phyloP scores from a whole-genome alignment of 92 coral and sea anemone species.

The Diadumene lineata region DNA sequence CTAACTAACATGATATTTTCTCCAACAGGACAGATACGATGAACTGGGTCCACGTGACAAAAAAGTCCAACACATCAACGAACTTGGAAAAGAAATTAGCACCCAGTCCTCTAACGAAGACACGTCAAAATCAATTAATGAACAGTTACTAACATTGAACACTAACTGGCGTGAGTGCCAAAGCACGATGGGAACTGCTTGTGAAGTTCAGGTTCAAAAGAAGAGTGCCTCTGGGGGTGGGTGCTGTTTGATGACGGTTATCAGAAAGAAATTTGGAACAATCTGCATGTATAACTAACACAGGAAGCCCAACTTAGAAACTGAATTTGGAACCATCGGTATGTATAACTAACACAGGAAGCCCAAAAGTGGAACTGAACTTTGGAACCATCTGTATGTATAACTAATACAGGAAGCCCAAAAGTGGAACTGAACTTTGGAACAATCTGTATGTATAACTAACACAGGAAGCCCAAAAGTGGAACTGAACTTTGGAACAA shows the following conservation, averaged over 20 bases:
- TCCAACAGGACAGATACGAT: constrained; percentile 26
- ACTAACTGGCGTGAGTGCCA: constrained; percentile 46
- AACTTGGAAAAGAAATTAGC: constrained; percentile 37
- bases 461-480: too few relatives aligned
- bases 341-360: too few relatives aligned
- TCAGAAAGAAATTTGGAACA: constrained; percentile 7
- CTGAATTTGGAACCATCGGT: too few relatives aligned
- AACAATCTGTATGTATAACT: too few relatives aligned
- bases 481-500: too few relatives aligned
- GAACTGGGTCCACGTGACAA: constrained; percentile 34
- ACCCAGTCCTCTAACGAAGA: constrained; percentile 42
- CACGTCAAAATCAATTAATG: constrained; percentile 24
- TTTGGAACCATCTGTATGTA: too few relatives aligned
- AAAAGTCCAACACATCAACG: constrained; percentile 32
- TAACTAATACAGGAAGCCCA: too few relatives aligned
- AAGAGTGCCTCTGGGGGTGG: neutral
- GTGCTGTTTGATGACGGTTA: constrained; percentile 20
- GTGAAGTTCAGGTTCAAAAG: constrained; percentile 19
- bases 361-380: too few relatives aligned
- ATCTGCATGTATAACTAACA: constrained; percentile 5
- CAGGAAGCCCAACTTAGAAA: constrained; percentile 1
- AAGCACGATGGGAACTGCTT: constrained; percentile 32
- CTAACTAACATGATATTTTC: too few relatives aligned
- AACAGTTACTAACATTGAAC: constrained; percentile 28
- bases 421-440: too few relatives aligned